Percentiles rank a stretch among this genome's conserved stretches.
phyloP scores from a whole-genome alignment of 2,797 vertebrate genomes.

The Ctenosaura bakeri region DNA sequence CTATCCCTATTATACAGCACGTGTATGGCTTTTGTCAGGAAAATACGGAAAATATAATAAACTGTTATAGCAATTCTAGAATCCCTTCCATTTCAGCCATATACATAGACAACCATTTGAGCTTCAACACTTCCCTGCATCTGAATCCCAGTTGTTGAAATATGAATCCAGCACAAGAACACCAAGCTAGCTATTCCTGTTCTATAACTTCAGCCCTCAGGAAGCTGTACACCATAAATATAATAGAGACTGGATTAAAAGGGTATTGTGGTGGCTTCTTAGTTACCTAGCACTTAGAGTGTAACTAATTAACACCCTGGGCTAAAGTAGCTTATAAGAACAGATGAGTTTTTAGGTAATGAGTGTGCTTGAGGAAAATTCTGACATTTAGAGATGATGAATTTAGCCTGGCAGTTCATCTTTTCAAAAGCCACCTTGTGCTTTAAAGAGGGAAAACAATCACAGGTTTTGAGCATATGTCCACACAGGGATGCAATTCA shows the following conservation, averaged over 20 bases:
- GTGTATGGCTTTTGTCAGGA: background rate
- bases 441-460: background rate
- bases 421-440: background rate
- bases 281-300: conserved; percentile 26
- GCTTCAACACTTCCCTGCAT: background rate
- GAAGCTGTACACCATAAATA: background rate
- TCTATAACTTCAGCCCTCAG: background rate
- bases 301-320: conserved; percentile 40
- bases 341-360: conserved; percentile 30
- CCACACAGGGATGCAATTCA: background rate
- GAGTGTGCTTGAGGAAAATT: conserved; percentile 22
- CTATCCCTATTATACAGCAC: too few relatives aligned
- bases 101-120: background rate
- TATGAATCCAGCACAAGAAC: background rate
- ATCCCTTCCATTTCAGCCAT: background rate
- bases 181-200: background rate
- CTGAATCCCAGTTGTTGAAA: background rate
- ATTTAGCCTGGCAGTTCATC: conserved; percentile 19
- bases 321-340: conserved; percentile 30
- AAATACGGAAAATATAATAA: background rate
- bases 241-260: background rate
- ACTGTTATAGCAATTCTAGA: background rate
- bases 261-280: background rate
- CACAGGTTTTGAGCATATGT: fast-evolving
- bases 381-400: conserved; percentile 20